These are phyloP conservation scores for Chroicocephalus ridibundus DNA, from an alignment of 2,113 vertebrate species.

Conservation along the genomic window DNA sequence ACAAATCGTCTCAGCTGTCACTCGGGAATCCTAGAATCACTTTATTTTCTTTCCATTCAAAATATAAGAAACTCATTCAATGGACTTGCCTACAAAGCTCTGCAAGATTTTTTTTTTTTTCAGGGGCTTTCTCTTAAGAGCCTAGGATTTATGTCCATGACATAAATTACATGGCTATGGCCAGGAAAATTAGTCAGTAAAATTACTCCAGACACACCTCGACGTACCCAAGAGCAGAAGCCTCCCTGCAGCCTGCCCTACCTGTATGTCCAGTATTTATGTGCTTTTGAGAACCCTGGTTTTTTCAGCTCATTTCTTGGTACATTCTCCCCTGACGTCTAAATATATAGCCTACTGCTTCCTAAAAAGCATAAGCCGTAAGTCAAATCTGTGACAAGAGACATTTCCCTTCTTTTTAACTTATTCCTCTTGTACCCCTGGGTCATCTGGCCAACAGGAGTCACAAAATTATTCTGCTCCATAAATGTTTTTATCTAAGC, in stretches of 20 bases:
- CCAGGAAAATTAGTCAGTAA: neutral
- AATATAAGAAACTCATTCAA: neutral
- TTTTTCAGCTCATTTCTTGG: neutral
- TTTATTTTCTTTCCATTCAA: constrained; percentile 13
- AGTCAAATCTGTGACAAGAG: neutral
- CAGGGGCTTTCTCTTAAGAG: neutral
- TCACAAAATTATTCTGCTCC: neutral
- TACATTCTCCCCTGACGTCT: neutral
- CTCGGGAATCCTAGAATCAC: neutral
- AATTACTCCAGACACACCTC: neutral
- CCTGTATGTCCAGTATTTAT: neutral
- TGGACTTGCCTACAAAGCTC: neutral
- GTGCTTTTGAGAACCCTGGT: neutral
- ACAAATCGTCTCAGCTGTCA: neutral
- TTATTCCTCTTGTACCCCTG: neutral
- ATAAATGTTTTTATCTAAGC: neutral
- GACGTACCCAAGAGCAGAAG: neutral
- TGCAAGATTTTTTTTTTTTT: neutral
- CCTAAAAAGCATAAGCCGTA: neutral
- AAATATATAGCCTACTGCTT: neutral
- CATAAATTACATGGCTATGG: neutral
- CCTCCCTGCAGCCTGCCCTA: neutral
- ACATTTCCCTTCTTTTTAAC: neutral
- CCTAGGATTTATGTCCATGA: neutral
- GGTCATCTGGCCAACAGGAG: neutral